phyloP scores from a whole-genome alignment of 2,888 invertebrate species.

The Amiota minor region DNA sequence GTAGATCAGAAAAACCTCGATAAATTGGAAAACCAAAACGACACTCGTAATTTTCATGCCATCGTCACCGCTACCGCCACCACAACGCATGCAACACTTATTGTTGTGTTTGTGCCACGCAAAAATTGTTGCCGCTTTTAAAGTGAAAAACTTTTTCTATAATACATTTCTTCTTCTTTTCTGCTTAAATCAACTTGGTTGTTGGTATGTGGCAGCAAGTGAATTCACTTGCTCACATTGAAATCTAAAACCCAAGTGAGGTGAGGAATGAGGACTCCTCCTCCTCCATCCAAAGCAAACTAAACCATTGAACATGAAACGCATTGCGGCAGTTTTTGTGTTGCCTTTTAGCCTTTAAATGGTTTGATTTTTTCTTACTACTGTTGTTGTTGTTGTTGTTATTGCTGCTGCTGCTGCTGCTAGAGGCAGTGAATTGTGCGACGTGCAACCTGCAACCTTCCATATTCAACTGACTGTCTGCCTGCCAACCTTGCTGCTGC shows the following conservation, averaged over 20 bases:
- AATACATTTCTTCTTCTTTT: too few relatives aligned
- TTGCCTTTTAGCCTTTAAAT: conserved; percentile 13
- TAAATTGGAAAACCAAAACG: conserved; percentile 15
- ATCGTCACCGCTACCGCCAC: conserved; percentile 9
- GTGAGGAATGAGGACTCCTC: too few relatives aligned
- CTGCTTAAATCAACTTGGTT: too few relatives aligned
- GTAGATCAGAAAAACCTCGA: too few relatives aligned
- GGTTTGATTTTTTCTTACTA: conserved; percentile 7
- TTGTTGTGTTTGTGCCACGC: conserved; percentile 8
- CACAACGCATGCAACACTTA: conserved; percentile 8
- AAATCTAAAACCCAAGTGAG: too few relatives aligned
- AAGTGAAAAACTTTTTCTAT: not conserved
- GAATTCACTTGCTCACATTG: not conserved
- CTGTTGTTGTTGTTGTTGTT: not conserved
- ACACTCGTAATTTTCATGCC: conserved; percentile 43
- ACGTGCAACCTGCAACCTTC: not conserved
- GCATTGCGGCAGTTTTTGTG: conserved; percentile 23
- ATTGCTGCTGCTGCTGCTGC: not conserved
- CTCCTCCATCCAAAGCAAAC: not conserved
- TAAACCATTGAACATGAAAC: conserved; percentile 11
- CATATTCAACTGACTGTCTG: too few relatives aligned
- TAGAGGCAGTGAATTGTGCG: too few relatives aligned
- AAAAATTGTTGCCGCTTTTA: not conserved
- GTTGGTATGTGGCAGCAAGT: conserved; percentile 3
- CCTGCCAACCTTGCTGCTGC: too few relatives aligned